Evolutionary conservation across 2,113 vertebrate genomes (phyloP).

Genomic region (Athene noctua): DNA sequence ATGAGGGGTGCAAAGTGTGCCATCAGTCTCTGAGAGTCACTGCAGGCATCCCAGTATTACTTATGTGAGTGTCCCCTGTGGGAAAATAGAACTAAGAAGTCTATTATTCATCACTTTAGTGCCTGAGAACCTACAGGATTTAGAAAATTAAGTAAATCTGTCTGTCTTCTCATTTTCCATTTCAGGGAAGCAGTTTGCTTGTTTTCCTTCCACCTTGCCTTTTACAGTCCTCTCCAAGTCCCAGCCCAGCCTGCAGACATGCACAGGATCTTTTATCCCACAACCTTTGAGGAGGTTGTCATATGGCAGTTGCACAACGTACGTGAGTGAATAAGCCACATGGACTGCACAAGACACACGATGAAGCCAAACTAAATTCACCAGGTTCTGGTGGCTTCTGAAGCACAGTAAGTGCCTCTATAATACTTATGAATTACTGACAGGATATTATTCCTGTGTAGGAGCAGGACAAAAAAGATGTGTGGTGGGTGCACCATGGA

Average conservation of each 20-base stretch:
- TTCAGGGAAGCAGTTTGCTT: not conserved
- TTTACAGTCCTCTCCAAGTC: accelerated
- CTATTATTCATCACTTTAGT: not conserved
- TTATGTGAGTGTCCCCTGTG: accelerated
- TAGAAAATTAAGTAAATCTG: not conserved
- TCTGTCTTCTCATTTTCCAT: not conserved
- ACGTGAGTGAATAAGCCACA: accelerated
- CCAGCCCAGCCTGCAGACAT: not conserved
- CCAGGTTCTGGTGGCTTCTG: not conserved
- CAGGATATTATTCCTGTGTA: not conserved
- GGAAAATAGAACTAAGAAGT: not conserved
- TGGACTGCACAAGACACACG: not conserved
- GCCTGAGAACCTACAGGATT: not conserved
- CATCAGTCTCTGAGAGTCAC: not conserved
- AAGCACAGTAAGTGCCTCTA: not conserved
- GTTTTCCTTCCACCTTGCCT: not conserved
- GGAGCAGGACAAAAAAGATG: not conserved
- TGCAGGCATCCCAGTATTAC: not conserved
- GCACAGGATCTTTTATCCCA: not conserved
- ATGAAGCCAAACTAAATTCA: not conserved
- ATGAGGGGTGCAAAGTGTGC: not conserved
- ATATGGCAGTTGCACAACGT: not conserved
- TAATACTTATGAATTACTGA: not conserved
- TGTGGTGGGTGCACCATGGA: accelerated
- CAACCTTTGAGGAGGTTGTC: not conserved